A percentile compares a stretch with the other conserved stretches of the same genome.
Evolutionary conservation across 2,888 invertebrate species (phyloP).

Genomic region (Thymelicus sylvestris): DNA sequence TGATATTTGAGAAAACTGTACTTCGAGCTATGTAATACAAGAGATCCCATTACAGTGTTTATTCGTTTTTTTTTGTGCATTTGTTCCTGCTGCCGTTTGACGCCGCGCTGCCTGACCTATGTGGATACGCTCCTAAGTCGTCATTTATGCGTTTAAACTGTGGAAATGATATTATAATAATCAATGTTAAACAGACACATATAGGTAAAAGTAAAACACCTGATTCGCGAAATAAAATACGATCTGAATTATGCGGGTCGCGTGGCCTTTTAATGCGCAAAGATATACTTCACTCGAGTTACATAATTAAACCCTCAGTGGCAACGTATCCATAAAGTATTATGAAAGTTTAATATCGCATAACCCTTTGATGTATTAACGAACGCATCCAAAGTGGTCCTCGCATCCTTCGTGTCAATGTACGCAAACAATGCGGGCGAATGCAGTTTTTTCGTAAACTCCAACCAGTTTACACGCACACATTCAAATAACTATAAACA

Average conservation of each 20-base stretch:
- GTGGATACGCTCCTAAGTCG: too few relatives aligned
- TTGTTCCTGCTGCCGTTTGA: too few relatives aligned
- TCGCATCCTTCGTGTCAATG: slow-evolving; percentile 47
- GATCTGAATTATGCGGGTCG: slow-evolving; percentile 21
- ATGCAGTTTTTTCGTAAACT: slow-evolving; percentile 45
- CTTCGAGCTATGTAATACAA: too few relatives aligned
- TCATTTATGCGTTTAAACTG: too few relatives aligned
- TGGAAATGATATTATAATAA: too few relatives aligned
- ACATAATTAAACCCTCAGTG: slow-evolving; percentile 41
- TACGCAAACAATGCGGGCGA: slow-evolving; percentile 43
- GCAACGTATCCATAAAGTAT: slow-evolving; percentile 36
- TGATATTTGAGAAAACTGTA: too few relatives aligned
- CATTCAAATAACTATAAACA: slow-evolving; percentile 9
- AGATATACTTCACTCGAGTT: slow-evolving; percentile 38
- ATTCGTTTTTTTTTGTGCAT: too few relatives aligned
- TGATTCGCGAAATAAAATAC: slow-evolving; percentile 26
- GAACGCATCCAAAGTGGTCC: slow-evolving; percentile 41
- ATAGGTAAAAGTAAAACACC: background rate
- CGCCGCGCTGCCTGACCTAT: too few relatives aligned
- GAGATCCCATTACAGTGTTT: too few relatives aligned
- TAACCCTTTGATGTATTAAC: slow-evolving; percentile 46
- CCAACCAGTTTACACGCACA: slow-evolving; percentile 37
- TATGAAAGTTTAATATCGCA: slow-evolving; percentile 44
- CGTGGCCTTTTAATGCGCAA: slow-evolving; percentile 17
- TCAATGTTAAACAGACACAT: background rate